Conservation (phyloP, 37 sponge, comb jelly and placozoan species). For the Cliona cf. orientalis region DNA sequence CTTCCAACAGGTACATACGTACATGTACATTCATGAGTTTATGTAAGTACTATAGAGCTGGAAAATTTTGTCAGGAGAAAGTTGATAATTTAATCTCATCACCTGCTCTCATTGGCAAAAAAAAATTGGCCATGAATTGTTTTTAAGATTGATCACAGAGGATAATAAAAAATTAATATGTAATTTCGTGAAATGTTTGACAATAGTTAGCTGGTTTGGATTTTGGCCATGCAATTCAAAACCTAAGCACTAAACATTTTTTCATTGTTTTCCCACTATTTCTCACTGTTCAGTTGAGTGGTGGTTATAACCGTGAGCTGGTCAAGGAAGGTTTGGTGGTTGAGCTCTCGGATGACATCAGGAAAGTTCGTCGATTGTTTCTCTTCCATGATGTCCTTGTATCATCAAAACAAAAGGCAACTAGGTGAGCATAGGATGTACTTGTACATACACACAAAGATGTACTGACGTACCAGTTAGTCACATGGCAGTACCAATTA, state of each 20-base stretch:
- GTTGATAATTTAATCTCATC: too few species aligned
- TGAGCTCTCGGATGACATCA: constrained; percentile 70
- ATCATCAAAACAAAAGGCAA: constrained; percentile 80
- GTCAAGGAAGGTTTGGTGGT: constrained; percentile 80
- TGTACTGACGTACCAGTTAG: too few species aligned
- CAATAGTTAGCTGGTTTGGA: neutral
- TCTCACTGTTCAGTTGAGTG: constrained; percentile 82
- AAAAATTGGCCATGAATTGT: too few species aligned
- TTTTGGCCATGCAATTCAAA: neutral
- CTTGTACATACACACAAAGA: neutral
- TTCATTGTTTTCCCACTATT: neutral
- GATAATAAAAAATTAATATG: too few species aligned
- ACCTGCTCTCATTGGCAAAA: too few species aligned
- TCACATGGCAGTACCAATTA: neutral
- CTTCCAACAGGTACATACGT: constrained; percentile 57
- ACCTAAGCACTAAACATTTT: neutral
- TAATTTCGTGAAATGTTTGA: too few species aligned
- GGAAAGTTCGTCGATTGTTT: constrained; percentile 77
- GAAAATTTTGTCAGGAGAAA: too few species aligned
- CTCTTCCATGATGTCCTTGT: constrained; percentile 87
- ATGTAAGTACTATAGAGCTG: too few species aligned
- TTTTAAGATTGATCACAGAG: too few species aligned
- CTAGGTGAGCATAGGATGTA: constrained; percentile 37
- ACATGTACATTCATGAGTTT: neutral
- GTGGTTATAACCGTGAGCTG: constrained; percentile 76